Base-by-base conservation (phyloP, 2,888 invertebrate genomes). In the Stomorhina lunata region DNA sequence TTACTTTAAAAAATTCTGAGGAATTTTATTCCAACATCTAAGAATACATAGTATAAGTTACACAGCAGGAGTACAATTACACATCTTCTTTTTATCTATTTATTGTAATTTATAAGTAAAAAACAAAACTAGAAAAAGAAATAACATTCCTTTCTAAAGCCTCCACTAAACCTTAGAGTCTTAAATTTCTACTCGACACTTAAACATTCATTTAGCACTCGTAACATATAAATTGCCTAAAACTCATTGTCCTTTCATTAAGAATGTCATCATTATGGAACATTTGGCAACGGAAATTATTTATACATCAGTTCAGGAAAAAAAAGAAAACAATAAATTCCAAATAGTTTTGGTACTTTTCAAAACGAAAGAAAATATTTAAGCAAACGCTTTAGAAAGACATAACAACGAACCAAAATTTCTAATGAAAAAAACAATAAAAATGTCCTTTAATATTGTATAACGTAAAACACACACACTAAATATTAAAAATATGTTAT, bases 241-340 rank as follows among this genome's bases (percentile, higher is more conserved):
- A 63, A 17, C 5, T 25, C 9, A 10, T 27, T 43, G 43, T 40
- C 17, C 25, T 59, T 63, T 63, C 61, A 43, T 63, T 63, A 63
- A 63, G 17, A 29, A 40, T 63, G 17, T 63, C 61, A 63, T 63
- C 40, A 63, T 43, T 63, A 43, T 43, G 25, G 40, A n/a, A 63
- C 29, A 63, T 63, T 63, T 63, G 61, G 61, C 15, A 68, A 68
- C 53, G 53, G 53, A 68, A 68, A 53, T 68, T 40, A 53, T 53
- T 66, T 66, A 37, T 40, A 50, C 12, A 25, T 68, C 17, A 63
- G 29, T 17, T 27, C 9, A 48, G 29, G 15, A 15, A n/a, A 25
- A 27, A n/a, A 40, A 6, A 25, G 40, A 61, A 40, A 61, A 45
- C 63, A 43, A 63, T 63, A 65, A 45, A 45, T 65, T 65, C 29